Base-by-base conservation (phyloP, 2,113 vertebrate genomes). In the Butorides virescens region DNA sequence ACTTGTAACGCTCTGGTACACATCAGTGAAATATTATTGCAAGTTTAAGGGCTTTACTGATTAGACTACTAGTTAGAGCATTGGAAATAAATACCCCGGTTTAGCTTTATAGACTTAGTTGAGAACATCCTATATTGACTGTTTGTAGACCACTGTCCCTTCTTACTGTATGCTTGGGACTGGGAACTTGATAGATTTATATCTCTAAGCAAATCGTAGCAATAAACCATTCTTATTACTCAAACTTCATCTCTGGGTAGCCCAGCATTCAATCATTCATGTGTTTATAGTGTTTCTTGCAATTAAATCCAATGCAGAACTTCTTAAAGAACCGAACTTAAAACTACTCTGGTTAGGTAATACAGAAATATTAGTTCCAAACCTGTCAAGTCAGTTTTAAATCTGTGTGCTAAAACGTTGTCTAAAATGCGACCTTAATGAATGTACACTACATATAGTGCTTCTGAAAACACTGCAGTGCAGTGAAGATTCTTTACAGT, bases 21-120 rank as follows among this genome's bases (percentile, higher is more conserved):
- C 98, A 98, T 94, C 98, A 98, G 97, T 98, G 98, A 98, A 98
- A 98, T 98, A 98, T 98, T 98, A 98, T 97, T 97, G 98, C 98
- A 94, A 98, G 97, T 98, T 97, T 98, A 98, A 98, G 95, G 97
- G 97, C 95, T 97, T 97, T 98, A 97, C 98, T 98, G 98, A 98
- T 98, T 98, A 98, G 96, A 87, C 97, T 87, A 98, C 97, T 98
- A 98, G 98, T 98, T 98, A 97, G 97, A 96, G 91, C 93, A 49
- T 63, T 90, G 96, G 92, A 98, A 97, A 98, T 98, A 98, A 98
- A 98, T 97, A 97, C 96, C 93, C 78, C n/a, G 88, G 95, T 97
- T 98, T 98, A 98, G 97, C 96, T 98, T 97, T 96, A 96, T 96
- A 52, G 95, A 93, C 94, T 97, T 91, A 89, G 95, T 95, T 88